A percentile compares a stretch with the other conserved stretches of the same genome.
phyloP scores from a whole-genome alignment of 1,140 invertebrate genomes.

The Maniola jurtina region DNA sequence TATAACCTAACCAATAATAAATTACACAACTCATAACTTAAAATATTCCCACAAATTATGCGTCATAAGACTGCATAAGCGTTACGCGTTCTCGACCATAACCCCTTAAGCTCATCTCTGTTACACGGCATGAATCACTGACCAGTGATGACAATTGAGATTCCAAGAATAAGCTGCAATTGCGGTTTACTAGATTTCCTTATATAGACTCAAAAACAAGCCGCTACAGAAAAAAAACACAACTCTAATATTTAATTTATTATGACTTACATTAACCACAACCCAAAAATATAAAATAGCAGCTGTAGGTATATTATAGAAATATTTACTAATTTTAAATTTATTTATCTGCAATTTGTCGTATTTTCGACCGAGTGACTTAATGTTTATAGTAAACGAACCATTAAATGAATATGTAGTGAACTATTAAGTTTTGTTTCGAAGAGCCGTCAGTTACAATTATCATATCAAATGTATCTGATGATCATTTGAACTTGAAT shows the following conservation, averaged over 20 bases:
- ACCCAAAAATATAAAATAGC: conserved; percentile 16
- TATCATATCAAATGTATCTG: background rate
- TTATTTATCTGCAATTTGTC: too few species aligned
- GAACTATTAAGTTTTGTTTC: conserved; percentile 7
- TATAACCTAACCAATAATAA: conserved; percentile 21
- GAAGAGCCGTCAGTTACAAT: background rate
- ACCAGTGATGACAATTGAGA: conserved; percentile 31
- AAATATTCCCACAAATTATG: conserved; percentile 31
- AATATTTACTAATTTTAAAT: too few species aligned
- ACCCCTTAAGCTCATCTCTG: conserved; percentile 34
- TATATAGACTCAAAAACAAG: conserved; percentile 36
- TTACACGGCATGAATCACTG: conserved; percentile 36
- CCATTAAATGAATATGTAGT: too few species aligned
- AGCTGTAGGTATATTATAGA: background rate
- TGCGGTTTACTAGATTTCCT: conserved; percentile 46
- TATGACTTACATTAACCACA: conserved; percentile 19
- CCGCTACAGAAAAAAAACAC: conserved; percentile 28
- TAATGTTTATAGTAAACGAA: too few species aligned
- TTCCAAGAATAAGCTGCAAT: conserved; percentile 50
- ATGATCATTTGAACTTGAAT: conserved; percentile 7
- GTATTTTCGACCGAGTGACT: background rate
- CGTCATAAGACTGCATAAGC: conserved; percentile 27
- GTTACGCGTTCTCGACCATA: conserved; percentile 29
- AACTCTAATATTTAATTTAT: conserved; percentile 11
- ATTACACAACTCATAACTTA: conserved; percentile 20